Conservation (phyloP, 2,888 invertebrate genomes). For the Dichetophora obliterata region DNA sequence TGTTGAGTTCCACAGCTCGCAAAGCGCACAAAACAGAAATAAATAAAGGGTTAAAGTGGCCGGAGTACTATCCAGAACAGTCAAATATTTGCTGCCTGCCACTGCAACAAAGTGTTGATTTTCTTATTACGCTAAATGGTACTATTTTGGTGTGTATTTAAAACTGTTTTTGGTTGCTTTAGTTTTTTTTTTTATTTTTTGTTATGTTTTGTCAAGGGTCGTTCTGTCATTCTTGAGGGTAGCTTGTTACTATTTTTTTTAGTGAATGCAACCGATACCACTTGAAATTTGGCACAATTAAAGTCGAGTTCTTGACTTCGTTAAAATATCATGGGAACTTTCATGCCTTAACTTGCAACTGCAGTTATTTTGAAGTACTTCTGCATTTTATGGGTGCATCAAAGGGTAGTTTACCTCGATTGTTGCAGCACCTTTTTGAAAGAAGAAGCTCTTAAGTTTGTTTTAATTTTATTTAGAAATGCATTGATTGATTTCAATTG, state of each 20-base stretch:
- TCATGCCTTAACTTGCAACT: background rate
- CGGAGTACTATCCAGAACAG: background rate
- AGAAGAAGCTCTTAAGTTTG: background rate
- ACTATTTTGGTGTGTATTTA: constrained; percentile 19
- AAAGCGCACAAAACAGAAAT: background rate
- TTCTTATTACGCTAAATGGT: constrained; percentile 38
- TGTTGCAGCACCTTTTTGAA: background rate
- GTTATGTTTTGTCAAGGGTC: background rate
- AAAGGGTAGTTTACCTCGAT: background rate
- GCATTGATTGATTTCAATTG: constrained; percentile 6
- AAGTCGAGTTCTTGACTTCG: background rate
- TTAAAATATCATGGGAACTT: constrained; percentile 29
- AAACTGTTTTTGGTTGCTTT: constrained; percentile 1
- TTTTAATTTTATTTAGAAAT: background rate
- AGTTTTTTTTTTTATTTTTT: background rate
- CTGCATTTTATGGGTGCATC: constrained; percentile 31
- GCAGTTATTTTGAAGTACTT: background rate
- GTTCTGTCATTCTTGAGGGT: constrained; percentile 7
- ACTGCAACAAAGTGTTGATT: constrained; percentile 37
- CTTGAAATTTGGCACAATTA: constrained; percentile 20
- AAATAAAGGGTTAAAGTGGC: constrained; percentile 28
- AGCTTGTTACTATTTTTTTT: background rate
- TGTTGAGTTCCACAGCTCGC: background rate
- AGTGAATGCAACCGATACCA: background rate
- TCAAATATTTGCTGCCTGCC: background rate